Conservation (phyloP, 2,888 invertebrate genomes). For the Panopea generosa region DNA sequence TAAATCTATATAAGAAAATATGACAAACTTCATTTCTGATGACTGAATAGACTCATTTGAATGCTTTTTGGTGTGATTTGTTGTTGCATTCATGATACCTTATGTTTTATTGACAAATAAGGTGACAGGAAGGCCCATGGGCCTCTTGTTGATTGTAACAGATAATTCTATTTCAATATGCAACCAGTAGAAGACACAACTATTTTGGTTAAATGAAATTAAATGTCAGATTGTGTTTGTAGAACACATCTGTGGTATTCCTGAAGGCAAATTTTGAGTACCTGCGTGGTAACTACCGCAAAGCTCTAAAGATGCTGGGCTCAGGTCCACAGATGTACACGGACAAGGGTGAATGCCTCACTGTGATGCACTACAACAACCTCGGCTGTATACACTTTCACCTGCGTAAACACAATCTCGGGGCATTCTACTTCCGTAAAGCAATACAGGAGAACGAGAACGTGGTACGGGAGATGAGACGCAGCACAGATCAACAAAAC, state of each 20-base stretch:
- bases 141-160: too few relatives aligned
- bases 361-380: slow-evolving; percentile 91
- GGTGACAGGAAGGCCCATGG: too few relatives aligned
- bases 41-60: too few relatives aligned
- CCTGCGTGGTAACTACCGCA: slow-evolving; percentile 88
- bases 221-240: too few relatives aligned
- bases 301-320: slow-evolving; percentile 87
- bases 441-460: slow-evolving; percentile 91
- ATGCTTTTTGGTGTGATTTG: too few relatives aligned
- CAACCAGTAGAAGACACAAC: too few relatives aligned
- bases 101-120: too few relatives aligned
- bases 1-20: too few relatives aligned
- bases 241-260: slow-evolving; percentile 87
- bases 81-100: too few relatives aligned
- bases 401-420: slow-evolving; percentile 92
- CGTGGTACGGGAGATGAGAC: slow-evolving; percentile 75
- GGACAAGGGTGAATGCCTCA: slow-evolving; percentile 88
- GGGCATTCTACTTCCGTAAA: slow-evolving; percentile 92
- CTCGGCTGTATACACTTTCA: slow-evolving; percentile 93
- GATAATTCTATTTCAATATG: too few relatives aligned
- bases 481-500: slow-evolving; percentile 69
- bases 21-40: too few relatives aligned
- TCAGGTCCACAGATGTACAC: slow-evolving; percentile 72
- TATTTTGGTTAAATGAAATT: too few relatives aligned
- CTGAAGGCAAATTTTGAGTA: slow-evolving; percentile 89